phyloP scores from a whole-genome alignment of 2,888 invertebrate genomes.

The Protodeltote pygarga region DNA sequence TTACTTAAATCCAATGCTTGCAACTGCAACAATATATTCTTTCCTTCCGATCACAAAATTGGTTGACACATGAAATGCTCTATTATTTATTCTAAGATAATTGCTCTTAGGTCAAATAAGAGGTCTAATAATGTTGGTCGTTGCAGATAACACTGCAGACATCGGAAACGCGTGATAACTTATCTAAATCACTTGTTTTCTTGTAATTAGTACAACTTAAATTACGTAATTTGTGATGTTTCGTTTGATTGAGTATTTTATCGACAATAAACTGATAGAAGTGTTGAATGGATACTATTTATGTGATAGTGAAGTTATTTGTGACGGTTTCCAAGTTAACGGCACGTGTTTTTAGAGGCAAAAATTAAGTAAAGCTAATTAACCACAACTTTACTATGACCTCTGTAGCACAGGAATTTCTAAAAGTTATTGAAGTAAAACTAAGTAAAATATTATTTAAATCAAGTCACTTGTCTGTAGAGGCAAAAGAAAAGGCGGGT shows the following conservation, averaged over 20 bases:
- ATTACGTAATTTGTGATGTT: conserved; percentile 48
- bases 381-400: too few species aligned
- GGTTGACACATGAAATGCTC: conserved; percentile 27
- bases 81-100: conserved; percentile 36
- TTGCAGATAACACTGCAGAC: conserved; percentile 52
- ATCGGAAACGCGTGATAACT: conserved; percentile 61
- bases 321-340: background rate
- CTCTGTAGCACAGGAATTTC: too few species aligned
- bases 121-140: conserved; percentile 43
- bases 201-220: conserved; percentile 61
- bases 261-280: conserved; percentile 26
- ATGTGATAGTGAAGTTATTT: background rate
- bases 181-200: conserved; percentile 74
- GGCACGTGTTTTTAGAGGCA: too few species aligned
- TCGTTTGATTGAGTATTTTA: conserved; percentile 44
- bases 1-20: too few species aligned
- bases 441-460: too few species aligned
- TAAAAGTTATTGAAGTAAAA: too few species aligned
- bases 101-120: conserved; percentile 31
- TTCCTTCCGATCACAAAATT: conserved; percentile 6
- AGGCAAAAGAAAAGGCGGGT: too few species aligned
- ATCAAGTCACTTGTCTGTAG: too few species aligned
- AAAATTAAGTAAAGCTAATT: too few species aligned
- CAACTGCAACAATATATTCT: conserved; percentile 20
- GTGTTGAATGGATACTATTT: conserved; percentile 34